Base-by-base conservation (phyloP, 92 coral and sea anemone species). In the Heliopora coerulea region DNA sequence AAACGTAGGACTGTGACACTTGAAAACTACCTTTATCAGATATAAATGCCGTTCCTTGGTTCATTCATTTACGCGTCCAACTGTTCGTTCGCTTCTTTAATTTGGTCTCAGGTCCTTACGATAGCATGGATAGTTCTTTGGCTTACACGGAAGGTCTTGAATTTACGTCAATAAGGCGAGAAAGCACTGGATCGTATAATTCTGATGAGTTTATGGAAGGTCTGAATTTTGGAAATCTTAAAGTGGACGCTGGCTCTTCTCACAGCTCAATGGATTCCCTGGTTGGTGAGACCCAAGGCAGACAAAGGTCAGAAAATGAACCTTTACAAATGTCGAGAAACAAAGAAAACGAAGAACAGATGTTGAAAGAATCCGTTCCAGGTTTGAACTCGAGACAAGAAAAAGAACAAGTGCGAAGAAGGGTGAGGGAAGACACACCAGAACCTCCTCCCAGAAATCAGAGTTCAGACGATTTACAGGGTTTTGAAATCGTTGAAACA, bases 241-340 rank as follows among this genome's bases (percentile, higher is more conserved):
- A 91, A 56, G 86, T 84, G 65, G 91, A 82, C 17, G 83, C 67
- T 57, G 96, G 89, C 46, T 82, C 84, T 23, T 87, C 83, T 64
- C 82, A 86, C 83, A 89, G 96, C 73, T 89, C 96, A 68, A 85
- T 82, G 56, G 99, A 95, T n/a, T 83, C 96, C 27, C 81, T 90
- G 54, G 75, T 48, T 50, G 75, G 41, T 17, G 40, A 26, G 9
- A 44, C 59, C 27, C 1, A 11, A 3, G 35, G 46, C 14, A 8
- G 56, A 17, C 44, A 54, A 30, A 70, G 31, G 19, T 18, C 33
- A 6, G 39, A 28, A 25, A 67, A 63, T n/a, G 52, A 6, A 46
- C 42, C 5, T 37, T 4, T 37, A 4, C 42, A 37, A n/a, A n/a
- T n/a, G n/a, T n/a, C n/a, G n/a, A 11, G 11, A 46, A 46, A 10